Conservation (phyloP, 2,888 invertebrate species). For the Noctua janthe region DNA sequence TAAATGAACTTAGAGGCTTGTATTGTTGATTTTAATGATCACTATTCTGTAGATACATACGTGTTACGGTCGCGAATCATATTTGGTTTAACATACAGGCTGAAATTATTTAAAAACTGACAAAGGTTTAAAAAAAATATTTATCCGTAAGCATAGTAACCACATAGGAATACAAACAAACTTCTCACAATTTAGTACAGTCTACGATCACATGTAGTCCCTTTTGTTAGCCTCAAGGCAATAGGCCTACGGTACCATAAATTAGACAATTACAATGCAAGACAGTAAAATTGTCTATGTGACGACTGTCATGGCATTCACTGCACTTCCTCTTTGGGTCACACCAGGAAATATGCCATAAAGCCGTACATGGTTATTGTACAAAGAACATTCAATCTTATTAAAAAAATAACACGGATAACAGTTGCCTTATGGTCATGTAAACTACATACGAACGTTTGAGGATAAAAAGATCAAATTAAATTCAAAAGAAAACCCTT, state of each 20-base stretch:
- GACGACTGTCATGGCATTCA: constrained; percentile 49
- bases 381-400: constrained; percentile 51
- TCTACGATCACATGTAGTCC: constrained; percentile 16
- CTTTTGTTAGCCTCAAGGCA: constrained; percentile 49
- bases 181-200: constrained; percentile 27
- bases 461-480: not conserved
- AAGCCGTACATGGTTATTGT: constrained; percentile 41
- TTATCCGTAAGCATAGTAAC: not conserved
- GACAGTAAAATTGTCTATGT: constrained; percentile 53
- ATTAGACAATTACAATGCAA: constrained; percentile 64
- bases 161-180: not conserved
- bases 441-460: not conserved
- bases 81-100: no score
- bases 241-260: constrained; percentile 36
- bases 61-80: no score
- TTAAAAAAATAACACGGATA: constrained; percentile 47
- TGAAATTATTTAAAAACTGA: not conserved
- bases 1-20: no score
- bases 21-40: no score
- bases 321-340: constrained; percentile 57
- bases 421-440: not conserved
- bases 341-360: constrained; percentile 58
- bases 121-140: not conserved
- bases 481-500: not conserved
- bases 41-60: no score